Conservation (phyloP, 2,888 invertebrate species). For the Ennomos fuscantarius region DNA sequence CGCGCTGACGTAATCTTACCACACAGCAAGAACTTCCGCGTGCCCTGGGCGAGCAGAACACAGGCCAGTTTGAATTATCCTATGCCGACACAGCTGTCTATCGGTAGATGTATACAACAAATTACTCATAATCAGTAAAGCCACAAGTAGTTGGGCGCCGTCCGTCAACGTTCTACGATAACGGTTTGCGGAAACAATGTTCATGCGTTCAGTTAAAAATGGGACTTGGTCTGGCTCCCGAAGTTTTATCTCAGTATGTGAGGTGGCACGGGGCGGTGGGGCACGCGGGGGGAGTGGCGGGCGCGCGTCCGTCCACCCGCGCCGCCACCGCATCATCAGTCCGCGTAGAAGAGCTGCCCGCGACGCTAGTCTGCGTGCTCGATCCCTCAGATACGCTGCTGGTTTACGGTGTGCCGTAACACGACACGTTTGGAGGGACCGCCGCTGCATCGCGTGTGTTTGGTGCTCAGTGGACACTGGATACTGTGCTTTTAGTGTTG, state of each 20-base stretch:
- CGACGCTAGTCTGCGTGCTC: conserved; percentile 79
- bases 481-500: conserved; percentile 80
- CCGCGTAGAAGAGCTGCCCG: conserved; percentile 80
- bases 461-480: conserved; percentile 79
- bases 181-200: conserved; percentile 75
- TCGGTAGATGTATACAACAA: conserved; percentile 12
- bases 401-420: conserved; percentile 85
- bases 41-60: conserved; percentile 68
- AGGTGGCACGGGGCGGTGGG: conserved; percentile 58
- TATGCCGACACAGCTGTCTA: conserved; percentile 43
- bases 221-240: conserved; percentile 77
- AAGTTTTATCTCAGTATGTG: conserved; percentile 80
- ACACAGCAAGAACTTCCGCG: conserved; percentile 75
- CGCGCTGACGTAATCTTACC: conserved; percentile 79
- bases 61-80: conserved; percentile 49
- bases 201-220: conserved; percentile 72
- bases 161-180: conserved; percentile 60
- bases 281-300: conserved; percentile 58
- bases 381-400: conserved; percentile 85
- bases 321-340: conserved; percentile 80
- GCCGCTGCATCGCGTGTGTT: conserved; percentile 78
- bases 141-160: conserved; percentile 50
- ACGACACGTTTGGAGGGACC: conserved; percentile 85
- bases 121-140: conserved; percentile 33
- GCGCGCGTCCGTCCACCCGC: conserved; percentile 80